phyloP scores from a whole-genome alignment of 2,888 invertebrate genomes.

The Formica aserva region DNA sequence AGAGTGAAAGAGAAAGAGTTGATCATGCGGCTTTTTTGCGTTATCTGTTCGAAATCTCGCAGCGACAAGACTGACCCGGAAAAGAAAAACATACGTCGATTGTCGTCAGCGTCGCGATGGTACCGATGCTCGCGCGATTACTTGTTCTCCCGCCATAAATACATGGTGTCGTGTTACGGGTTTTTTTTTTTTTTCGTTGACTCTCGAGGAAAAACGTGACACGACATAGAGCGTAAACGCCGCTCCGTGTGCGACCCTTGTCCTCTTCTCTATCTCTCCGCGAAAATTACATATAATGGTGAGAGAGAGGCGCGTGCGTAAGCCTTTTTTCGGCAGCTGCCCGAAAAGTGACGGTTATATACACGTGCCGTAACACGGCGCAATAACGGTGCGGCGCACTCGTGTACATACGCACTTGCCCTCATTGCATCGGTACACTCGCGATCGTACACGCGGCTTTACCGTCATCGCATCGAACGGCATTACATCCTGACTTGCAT shows the following conservation, averaged over 20 bases:
- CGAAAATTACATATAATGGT: constrained; percentile 70
- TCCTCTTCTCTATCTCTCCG: constrained; percentile 50
- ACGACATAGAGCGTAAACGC: background rate
- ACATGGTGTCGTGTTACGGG: background rate
- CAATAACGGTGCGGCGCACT: constrained; percentile 28
- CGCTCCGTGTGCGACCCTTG: constrained; percentile 27
- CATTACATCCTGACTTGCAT: background rate
- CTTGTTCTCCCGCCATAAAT: background rate
- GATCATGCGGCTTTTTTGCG: background rate
- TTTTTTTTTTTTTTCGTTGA: background rate
- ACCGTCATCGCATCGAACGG: constrained; percentile 29
- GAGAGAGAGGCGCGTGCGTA: constrained; percentile 46
- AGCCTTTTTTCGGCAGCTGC: constrained; percentile 62
- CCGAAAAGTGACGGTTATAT: constrained; percentile 61
- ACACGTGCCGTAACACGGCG: background rate
- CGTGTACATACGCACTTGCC: constrained; percentile 40
- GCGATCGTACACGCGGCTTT: constrained; percentile 11
- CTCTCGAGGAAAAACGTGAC: background rate
- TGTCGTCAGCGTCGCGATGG: background rate
- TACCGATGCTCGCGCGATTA: constrained; percentile 21
- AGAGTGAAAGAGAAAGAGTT: constrained; percentile 13
- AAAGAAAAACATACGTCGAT: constrained; percentile 20
- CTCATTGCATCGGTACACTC: constrained; percentile 38
- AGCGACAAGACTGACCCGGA: background rate
- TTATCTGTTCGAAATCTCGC: constrained; percentile 25